Base-by-base conservation (phyloP, 1,140 invertebrate genomes). In the Caenorhabditis inopinata region DNA sequence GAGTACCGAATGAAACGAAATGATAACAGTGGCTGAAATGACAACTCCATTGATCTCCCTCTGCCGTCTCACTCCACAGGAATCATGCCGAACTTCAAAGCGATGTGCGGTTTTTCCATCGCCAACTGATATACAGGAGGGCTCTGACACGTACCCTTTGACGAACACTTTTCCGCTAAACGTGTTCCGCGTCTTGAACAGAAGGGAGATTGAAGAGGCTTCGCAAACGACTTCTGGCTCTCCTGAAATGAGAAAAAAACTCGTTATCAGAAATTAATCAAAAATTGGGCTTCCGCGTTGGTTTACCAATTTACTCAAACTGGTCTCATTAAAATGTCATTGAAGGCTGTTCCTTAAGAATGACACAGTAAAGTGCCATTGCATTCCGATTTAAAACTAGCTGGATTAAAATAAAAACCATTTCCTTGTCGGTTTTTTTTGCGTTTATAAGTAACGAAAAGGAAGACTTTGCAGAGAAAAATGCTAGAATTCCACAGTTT, bases 1-100 rank as follows among this genome's bases (percentile, higher is more conserved):
- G 49, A 45, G 35, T 62, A 87, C 85, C 23, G 86, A 84, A 80
- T 87, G 86, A 75, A 87, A 87, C 0, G 87, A 89, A 45, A 87
- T 81, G 46, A 87, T 84, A 0, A 89, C 79, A 27, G 86, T 88
- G n/a, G 86, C 82, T 14, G 83, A 47, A 4, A 87, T 82, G n/a
- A 83, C 84, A n/a, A 87, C 81, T 74, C 86, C 87, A 79, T 84
- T 88, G 42, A 85, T 80, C 47, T 87, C 86, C 77, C 86, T 62
- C 25, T 80, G 83, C 48, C 86, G 74, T 18, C 85, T 32, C 38
- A 87, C 73, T 62, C 86, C 86, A 78, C 86, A 87, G 12, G 83
- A 85, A 25, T 84, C 87, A 76, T 88, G 87, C 21, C 86, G 81
- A 25, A 87, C 82, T 7, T 75, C 48, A 51, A 87, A 87, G 16